phyloP scores from a whole-genome alignment of 2,888 invertebrate genomes.

The Blomia tropicalis region DNA sequence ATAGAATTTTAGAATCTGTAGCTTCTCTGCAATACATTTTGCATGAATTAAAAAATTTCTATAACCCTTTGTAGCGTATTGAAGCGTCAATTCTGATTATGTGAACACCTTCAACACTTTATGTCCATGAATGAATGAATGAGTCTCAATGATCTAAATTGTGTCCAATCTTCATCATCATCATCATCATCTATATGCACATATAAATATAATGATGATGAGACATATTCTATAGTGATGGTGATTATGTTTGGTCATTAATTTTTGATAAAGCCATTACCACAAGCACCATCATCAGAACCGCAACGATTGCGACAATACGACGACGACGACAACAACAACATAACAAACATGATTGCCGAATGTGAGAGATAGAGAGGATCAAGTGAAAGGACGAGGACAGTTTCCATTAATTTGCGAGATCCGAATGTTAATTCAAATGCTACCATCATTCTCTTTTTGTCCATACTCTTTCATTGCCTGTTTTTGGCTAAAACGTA shows the following conservation, averaged over 20 bases:
- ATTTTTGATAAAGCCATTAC: slow-evolving; percentile 14
- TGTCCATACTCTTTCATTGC: neutral
- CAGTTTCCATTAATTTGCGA: slow-evolving; percentile 5
- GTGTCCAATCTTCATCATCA: neutral
- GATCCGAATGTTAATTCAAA: neutral
- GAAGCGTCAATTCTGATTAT: no score
- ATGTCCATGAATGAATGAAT: neutral
- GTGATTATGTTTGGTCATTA: slow-evolving; percentile 13
- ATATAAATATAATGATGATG: neutral
- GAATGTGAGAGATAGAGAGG: no score
- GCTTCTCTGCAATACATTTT: no score
- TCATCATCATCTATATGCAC: neutral
- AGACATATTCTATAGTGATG: neutral
- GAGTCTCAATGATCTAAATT: neutral
- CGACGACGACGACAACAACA: neutral
- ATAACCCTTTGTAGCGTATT: no score
- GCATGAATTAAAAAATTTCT: no score
- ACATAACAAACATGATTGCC: slow-evolving; percentile 4
- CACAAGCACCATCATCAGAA: neutral
- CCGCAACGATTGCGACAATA: neutral
- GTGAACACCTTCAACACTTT: neutral
- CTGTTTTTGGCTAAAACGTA: neutral
- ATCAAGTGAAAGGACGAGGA: neutral
- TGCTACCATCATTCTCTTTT: neutral
- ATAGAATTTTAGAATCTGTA: no score